These are phyloP conservation scores for Brachionus sp. DNA, from an alignment of 1,140 invertebrate species.

Conservation along the genomic window DNA sequence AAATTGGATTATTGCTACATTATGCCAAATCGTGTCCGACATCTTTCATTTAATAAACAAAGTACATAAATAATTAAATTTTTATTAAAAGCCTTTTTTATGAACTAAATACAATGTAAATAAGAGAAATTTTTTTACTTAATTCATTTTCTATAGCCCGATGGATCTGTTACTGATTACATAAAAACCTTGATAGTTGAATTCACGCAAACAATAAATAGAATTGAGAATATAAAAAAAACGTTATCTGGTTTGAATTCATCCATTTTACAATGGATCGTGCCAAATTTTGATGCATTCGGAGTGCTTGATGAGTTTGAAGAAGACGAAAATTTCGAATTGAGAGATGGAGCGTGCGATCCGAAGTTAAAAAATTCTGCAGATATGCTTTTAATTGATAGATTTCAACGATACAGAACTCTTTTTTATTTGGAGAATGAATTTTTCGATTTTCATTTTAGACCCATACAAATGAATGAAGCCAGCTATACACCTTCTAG, in stretches of 20 bases:
- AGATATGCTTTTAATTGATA: neutral
- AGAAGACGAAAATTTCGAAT: neutral
- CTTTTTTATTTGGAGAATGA: constrained; percentile 4
- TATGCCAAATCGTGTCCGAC: neutral
- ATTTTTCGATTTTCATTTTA: constrained; percentile 4
- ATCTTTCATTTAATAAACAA: constrained; percentile 31
- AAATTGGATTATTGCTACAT: neutral
- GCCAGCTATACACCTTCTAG: neutral
- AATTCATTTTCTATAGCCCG: neutral
- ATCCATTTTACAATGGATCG: constrained; percentile 15
- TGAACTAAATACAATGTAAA: neutral
- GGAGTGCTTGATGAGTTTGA: constrained; percentile 37
- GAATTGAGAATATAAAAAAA: constrained; percentile 13
- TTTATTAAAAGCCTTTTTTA: neutral
- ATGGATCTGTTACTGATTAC: constrained; percentile 7
- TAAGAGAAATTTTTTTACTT: neutral
- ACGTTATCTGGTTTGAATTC: neutral
- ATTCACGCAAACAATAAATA: neutral
- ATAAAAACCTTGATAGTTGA: neutral
- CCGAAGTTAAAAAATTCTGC: neutral
- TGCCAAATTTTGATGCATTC: constrained; percentile 43
- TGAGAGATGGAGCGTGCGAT: neutral
- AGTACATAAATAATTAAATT: constrained; percentile 34
- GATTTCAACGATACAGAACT: neutral
- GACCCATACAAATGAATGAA: neutral